These are phyloP conservation scores for Mungos mungo DNA, from an alignment of 2,113 vertebrate genomes.

Conservation along the genomic window DNA sequence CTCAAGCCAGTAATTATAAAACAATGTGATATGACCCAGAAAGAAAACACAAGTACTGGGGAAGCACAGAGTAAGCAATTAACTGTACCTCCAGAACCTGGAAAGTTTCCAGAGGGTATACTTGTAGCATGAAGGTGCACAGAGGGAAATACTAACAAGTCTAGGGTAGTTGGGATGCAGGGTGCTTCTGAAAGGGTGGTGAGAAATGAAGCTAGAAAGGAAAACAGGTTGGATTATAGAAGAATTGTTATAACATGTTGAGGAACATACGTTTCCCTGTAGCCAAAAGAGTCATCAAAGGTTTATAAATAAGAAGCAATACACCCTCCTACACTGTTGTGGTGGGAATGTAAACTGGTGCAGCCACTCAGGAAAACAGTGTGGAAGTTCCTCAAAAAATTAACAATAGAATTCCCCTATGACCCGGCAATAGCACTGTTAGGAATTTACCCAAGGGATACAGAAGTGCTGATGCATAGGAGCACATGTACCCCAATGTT, in stretches of 20 bases:
- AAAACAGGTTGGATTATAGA: background rate
- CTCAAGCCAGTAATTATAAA: background rate
- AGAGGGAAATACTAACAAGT: background rate
- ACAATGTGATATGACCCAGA: background rate
- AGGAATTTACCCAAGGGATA: no score
- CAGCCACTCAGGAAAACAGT: no score
- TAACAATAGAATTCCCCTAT: no score
- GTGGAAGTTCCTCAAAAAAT: no score
- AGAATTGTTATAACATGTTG: background rate
- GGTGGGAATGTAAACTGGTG: no score
- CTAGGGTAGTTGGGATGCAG: background rate
- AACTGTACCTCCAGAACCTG: background rate
- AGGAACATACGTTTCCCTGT: background rate
- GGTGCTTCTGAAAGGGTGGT: background rate
- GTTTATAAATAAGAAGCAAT: conserved; percentile 1
- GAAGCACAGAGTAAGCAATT: background rate
- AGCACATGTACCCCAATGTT: no score
- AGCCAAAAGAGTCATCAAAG: background rate
- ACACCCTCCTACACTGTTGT: background rate
- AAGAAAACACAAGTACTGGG: background rate
- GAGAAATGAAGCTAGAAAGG: background rate
- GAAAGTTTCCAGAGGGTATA: conserved; percentile 29
- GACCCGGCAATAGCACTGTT: no score
- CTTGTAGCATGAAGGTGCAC: background rate
- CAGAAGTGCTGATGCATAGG: no score